phyloP scores from a whole-genome alignment of 2,113 vertebrate genomes.

The Dascyllus trimaculatus region DNA sequence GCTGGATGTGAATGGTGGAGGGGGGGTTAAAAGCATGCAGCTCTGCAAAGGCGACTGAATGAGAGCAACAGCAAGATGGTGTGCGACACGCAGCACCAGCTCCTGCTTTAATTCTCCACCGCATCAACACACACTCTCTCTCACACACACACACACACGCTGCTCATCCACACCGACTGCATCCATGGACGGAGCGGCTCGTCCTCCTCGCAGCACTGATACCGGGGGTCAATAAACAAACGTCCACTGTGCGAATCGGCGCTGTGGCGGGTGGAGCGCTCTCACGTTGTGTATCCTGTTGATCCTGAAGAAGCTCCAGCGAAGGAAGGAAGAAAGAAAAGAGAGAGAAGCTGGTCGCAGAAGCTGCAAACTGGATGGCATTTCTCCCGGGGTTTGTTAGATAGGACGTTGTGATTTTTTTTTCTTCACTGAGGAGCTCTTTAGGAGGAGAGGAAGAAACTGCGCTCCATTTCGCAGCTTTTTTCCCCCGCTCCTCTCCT shows the following conservation, averaged over 20 bases:
- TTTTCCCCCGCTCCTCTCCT: constrained; percentile 70
- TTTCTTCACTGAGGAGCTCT: constrained; percentile 62
- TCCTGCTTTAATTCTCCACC: constrained; percentile 44
- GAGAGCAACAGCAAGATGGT: constrained; percentile 69
- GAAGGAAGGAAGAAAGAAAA: constrained; percentile 5
- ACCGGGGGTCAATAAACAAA: constrained; percentile 20
- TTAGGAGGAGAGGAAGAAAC: neutral
- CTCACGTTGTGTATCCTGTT: constrained; percentile 78
- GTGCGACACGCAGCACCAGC: constrained; percentile 51
- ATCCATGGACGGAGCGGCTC: constrained; percentile 26
- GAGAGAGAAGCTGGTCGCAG: constrained; percentile 45
- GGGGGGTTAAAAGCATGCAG: constrained; percentile 35
- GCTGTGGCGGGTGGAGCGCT: constrained; percentile 48
- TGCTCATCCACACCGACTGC: neutral
- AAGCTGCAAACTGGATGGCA: constrained; percentile 52
- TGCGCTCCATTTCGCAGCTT: constrained; percentile 65
- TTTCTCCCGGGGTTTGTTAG: constrained; percentile 50
- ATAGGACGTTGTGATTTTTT: constrained; percentile 51
- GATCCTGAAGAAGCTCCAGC: constrained; percentile 67
- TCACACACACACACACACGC: neutral
- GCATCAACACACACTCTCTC: constrained; percentile 4
- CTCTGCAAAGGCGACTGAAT: constrained; percentile 59
- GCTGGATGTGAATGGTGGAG: constrained; percentile 50
- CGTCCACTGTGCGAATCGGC: constrained; percentile 48
- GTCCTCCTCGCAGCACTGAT: constrained; percentile 2